phyloP scores from a whole-genome alignment of 2,113 vertebrate species.

The Salminus brasiliensis region DNA sequence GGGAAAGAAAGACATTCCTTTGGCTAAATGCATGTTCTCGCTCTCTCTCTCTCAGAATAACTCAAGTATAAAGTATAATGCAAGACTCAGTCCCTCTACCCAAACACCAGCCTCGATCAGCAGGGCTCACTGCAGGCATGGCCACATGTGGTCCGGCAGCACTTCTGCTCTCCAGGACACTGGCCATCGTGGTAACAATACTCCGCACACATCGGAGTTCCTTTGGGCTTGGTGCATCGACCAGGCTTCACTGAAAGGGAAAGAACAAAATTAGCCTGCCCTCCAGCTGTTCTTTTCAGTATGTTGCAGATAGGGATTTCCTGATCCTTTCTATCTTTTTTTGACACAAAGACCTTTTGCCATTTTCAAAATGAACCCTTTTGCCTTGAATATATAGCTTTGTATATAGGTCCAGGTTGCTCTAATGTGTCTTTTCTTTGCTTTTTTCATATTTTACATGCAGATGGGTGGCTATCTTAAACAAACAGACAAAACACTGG shows the following conservation, averaged over 20 bases:
- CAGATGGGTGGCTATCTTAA: no score
- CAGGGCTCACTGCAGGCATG: constrained; percentile 71
- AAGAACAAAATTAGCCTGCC: neutral
- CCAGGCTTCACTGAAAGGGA: constrained; percentile 69
- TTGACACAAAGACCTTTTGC: no score
- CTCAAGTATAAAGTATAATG: constrained; percentile 12
- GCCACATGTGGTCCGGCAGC: constrained; percentile 73
- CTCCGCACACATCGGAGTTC: constrained; percentile 72
- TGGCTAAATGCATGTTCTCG: neutral
- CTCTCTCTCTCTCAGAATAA: neutral
- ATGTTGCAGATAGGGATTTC: neutral
- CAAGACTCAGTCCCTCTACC: neutral
- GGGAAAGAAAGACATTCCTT: neutral
- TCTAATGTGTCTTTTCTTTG: no score
- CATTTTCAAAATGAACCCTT: no score
- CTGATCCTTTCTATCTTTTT: no score
- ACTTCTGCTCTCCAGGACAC: constrained; percentile 73
- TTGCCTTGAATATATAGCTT: no score
- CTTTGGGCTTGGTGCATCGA: constrained; percentile 62
- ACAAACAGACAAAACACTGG: no score
- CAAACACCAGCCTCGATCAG: constrained; percentile 51
- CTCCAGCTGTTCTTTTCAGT: neutral
- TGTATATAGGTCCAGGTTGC: no score
- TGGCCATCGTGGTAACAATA: constrained; percentile 74
- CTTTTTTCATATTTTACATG: no score